Evolutionary conservation across 2,888 invertebrate species (phyloP).

Genomic region (Lepidocyrtoides sp.): DNA sequence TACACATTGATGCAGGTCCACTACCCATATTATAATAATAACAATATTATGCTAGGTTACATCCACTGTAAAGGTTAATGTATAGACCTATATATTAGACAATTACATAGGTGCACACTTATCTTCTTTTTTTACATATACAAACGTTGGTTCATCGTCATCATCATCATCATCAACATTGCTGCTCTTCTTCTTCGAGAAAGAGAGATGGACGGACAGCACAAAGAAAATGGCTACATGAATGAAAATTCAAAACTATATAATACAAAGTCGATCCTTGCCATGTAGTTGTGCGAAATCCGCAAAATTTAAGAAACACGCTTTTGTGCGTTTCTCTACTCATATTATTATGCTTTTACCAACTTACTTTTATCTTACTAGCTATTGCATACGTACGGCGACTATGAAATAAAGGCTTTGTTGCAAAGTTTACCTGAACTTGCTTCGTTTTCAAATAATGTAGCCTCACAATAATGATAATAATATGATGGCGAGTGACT

Average conservation of each 20-base stretch:
- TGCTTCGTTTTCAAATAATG: conserved; percentile 54
- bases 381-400: background rate
- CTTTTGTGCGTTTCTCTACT: background rate
- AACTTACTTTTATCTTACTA: background rate
- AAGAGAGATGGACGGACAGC: background rate
- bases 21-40: conserved; percentile 50
- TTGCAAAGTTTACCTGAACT: conserved; percentile 36
- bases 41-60: conserved; percentile 44
- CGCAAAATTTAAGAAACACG: conserved; percentile 56
- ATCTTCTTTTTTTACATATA: background rate
- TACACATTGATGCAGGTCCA: conserved; percentile 74
- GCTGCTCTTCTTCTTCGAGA: background rate
- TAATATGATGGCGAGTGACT: conserved; percentile 14
- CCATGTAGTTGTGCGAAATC: conserved; percentile 43
- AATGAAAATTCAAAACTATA: conserved; percentile 34
- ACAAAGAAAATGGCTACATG: background rate
- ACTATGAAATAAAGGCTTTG: background rate
- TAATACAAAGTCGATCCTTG: conserved; percentile 14
- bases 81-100: conserved; percentile 42
- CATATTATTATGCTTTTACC: background rate
- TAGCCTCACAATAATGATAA: background rate
- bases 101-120: conserved; percentile 4
- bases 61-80: conserved; percentile 45
- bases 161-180: background rate
- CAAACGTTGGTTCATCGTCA: too few relatives aligned